phyloP scores from a whole-genome alignment of 92 coral and sea anemone genomes.

The Phenganax marumi region DNA sequence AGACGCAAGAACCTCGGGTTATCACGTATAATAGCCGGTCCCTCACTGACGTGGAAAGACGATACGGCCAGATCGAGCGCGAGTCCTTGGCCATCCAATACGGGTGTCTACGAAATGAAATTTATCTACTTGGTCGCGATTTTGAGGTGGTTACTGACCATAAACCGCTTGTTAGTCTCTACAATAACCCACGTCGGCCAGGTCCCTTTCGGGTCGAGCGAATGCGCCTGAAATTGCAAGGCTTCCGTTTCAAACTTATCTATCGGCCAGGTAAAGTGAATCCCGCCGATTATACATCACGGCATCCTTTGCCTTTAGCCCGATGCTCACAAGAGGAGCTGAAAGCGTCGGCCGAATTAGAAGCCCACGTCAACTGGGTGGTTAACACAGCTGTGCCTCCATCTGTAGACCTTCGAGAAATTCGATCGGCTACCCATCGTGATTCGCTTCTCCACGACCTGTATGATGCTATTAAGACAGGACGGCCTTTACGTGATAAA shows the following conservation, averaged over 20 bases:
- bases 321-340: background rate
- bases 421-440: background rate
- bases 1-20: constrained; percentile 22
- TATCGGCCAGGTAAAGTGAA: constrained; percentile 54
- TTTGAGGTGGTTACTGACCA: constrained; percentile 47
- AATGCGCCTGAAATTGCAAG: constrained; percentile 45
- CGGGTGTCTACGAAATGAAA: constrained; percentile 44
- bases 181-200: constrained; percentile 22
- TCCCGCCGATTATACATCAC: constrained; percentile 52
- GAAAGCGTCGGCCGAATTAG: background rate
- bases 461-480: background rate
- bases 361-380: constrained; percentile 31
- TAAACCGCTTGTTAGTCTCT: constrained; percentile 42
- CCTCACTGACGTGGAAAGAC: constrained; percentile 33
- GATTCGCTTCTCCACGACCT: background rate
- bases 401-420: background rate
- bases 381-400: constrained; percentile 24
- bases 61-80: constrained; percentile 45
- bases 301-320: constrained; percentile 32
- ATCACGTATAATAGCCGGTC: constrained; percentile 14
- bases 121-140: constrained; percentile 37
- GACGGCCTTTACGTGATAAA: background rate
- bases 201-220: constrained; percentile 44
- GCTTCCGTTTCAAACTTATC: constrained; percentile 40
- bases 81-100: constrained; percentile 47